Evolutionary conservation across 2,113 vertebrate genomes (phyloP).

Genomic region (Cephalopholis sonnerati): DNA sequence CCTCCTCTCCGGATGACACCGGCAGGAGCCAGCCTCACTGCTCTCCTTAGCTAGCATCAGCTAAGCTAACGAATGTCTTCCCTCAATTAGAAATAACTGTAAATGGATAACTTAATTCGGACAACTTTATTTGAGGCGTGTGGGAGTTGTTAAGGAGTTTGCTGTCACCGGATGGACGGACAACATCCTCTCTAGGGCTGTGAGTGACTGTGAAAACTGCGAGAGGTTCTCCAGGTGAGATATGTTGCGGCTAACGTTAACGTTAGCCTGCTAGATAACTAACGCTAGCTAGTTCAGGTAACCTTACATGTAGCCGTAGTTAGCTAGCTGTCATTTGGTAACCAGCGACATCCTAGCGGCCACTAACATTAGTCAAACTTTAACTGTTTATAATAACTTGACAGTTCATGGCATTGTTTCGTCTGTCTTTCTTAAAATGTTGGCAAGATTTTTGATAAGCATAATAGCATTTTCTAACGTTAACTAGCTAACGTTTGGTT

Average conservation of each 20-base stretch:
- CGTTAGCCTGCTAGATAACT: conserved; percentile 50
- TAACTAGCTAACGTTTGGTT: conserved; percentile 20
- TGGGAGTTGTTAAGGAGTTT: conserved; percentile 55
- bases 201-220: conserved; percentile 58
- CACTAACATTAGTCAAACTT: background rate
- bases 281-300: conserved; percentile 30
- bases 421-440: background rate
- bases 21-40: conserved; percentile 42
- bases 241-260: conserved; percentile 34
- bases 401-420: background rate
- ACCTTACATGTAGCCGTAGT: background rate
- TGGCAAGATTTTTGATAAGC: conserved; percentile 7
- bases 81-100: conserved; percentile 40
- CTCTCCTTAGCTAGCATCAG: conserved; percentile 70
- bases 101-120: conserved; percentile 60
- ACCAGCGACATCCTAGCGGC: background rate
- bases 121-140: conserved; percentile 32
- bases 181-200: conserved; percentile 34
- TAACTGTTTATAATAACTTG: background rate
- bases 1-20: conserved; percentile 79
- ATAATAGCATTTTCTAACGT: conserved; percentile 1
- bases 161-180: conserved; percentile 53
- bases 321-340: background rate
- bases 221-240: conserved; percentile 75
- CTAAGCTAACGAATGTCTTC: conserved; percentile 76